These are phyloP conservation scores for Epicampocera succincta DNA, from an alignment of 2,888 invertebrate genomes.

Conservation along the genomic window DNA sequence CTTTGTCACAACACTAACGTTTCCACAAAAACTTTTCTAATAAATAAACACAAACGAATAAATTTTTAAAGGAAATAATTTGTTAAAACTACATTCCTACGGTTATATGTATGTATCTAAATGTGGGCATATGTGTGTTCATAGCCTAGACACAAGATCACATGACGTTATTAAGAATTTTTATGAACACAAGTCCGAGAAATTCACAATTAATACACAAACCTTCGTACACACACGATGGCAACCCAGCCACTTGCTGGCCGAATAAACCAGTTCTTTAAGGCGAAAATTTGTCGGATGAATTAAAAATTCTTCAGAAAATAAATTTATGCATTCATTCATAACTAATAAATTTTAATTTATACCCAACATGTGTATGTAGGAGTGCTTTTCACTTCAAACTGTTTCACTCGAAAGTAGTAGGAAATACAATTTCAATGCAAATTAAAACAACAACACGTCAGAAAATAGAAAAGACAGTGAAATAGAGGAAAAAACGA, in stretches of 20 bases:
- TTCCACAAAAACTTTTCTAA: too few relatives aligned
- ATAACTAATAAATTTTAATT: conserved; percentile 42
- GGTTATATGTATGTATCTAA: too few relatives aligned
- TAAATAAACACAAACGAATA: too few relatives aligned
- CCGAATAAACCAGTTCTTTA: conserved; percentile 59
- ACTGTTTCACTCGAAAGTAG: conserved; percentile 27
- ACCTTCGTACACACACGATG: background rate
- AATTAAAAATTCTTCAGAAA: conserved; percentile 31
- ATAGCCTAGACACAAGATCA: conserved; percentile 11
- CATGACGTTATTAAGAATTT: conserved; percentile 44
- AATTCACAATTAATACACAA: conserved; percentile 20
- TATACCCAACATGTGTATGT: background rate
- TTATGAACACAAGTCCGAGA: conserved; percentile 7
- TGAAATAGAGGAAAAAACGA: conserved; percentile 47
- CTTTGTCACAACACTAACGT: too few relatives aligned
- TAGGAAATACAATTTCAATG: conserved; percentile 30
- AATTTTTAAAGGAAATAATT: too few relatives aligned
- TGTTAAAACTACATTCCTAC: too few relatives aligned
- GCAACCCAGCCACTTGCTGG: conserved; percentile 7
- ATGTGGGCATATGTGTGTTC: too few relatives aligned
- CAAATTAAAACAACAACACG: conserved; percentile 21
- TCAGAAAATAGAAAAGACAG: conserved; percentile 48
- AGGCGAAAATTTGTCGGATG: conserved; percentile 29
- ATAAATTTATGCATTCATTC: conserved; percentile 62
- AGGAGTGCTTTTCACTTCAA: conserved; percentile 52